Evolutionary conservation across 2,113 vertebrate genomes (phyloP), one percentile per base, ranked within the genome.

Genomic region (Plectropomus leopardus): DNA sequence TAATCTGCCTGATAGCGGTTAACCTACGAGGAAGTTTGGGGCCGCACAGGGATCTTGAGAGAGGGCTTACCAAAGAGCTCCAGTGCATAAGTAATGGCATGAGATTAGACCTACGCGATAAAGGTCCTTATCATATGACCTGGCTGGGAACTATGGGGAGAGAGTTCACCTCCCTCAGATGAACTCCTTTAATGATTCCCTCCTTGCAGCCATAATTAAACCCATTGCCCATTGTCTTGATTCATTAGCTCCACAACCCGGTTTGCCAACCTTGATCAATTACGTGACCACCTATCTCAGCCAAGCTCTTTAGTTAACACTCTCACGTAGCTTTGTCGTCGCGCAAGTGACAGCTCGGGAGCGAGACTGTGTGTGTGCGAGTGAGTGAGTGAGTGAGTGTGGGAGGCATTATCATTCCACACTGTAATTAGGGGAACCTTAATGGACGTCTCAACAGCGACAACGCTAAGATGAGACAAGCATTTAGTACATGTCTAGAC

Each of bases 211-310:
- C 78, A 84, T 94, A 94, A 94, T 94, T 94, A 93, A 92, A 92
- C 87, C 48, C 24, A 0, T 42, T 78, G 76, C 84, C 89, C 84
- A 92, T 91, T 89, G 92, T 94, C 92, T 92, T 91, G 91, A 93
- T 93, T 92, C 91, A 94, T 93, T 93, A 88, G 88, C 82, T 91
- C 72, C 86, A 72, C 83, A 61, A 84, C 78, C 80, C 58, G 61
- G 68, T 93, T 93, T 91, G 88, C 90, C 90, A 94, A 91, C 90
- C 91, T 91, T 90, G 91, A 92, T 94, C 90, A 91, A 93, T 94
- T 94, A 92, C 73, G 83, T 82, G 88, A 88, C 80, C 68, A 64
- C 87, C 82, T 87, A 91, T 91, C 84, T 79, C 78, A 78, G 83
- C 86, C 76, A 55, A 78, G 81, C 80, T 87, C 60, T 64, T 89